phyloP scores from a whole-genome alignment of 2,797 vertebrate species.

The Pempheris klunzingeri region DNA sequence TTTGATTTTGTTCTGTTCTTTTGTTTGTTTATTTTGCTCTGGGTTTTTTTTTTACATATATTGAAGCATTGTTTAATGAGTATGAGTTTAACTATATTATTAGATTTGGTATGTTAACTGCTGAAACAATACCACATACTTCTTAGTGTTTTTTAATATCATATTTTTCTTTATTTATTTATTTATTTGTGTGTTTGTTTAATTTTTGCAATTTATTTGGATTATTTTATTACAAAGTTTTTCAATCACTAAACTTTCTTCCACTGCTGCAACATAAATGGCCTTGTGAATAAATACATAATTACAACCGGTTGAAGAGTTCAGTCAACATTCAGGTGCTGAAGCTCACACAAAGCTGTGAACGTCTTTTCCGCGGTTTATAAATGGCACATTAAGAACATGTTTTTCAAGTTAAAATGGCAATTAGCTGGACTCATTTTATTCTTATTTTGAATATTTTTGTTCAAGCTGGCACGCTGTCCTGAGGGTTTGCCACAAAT shows the following conservation, averaged over 20 bases:
- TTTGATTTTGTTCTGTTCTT: background rate
- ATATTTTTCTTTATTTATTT: background rate
- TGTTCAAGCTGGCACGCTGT: slow-evolving; percentile 18
- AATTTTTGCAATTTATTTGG: background rate
- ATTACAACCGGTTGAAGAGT: slow-evolving; percentile 1
- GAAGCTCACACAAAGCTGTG: background rate
- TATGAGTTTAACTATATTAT: background rate
- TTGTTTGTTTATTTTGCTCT: too few species aligned
- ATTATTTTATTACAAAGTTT: background rate
- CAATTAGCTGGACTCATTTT: slow-evolving; percentile 19
- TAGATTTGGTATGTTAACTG: background rate
- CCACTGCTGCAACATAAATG: background rate
- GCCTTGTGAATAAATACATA: background rate
- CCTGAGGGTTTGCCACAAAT: slow-evolving; percentile 38
- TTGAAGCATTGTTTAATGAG: background rate
- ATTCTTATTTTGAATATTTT: slow-evolving; percentile 25
- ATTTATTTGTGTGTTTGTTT: too few species aligned
- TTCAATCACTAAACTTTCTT: background rate
- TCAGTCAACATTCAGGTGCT: background rate
- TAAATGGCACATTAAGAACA: slow-evolving; percentile 1
- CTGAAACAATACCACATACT: background rate
- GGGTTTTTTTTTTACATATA: background rate
- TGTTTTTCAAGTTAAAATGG: slow-evolving; percentile 25
- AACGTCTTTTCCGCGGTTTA: background rate
- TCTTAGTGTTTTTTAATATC: background rate